phyloP scores from a whole-genome alignment of 2,797 vertebrate genomes.

The Sebastiscus tertius region DNA sequence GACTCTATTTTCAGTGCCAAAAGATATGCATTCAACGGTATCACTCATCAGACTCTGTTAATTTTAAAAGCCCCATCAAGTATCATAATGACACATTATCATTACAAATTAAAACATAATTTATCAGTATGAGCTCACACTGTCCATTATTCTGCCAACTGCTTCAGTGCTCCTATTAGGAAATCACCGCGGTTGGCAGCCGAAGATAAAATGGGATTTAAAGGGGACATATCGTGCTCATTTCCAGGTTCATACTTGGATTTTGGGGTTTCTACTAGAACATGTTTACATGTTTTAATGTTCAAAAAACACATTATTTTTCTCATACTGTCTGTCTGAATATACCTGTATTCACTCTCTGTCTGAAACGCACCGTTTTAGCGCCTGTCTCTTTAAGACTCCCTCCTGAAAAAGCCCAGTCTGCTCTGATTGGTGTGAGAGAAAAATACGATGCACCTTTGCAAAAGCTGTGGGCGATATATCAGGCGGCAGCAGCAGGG shows the following conservation, averaged over 20 bases:
- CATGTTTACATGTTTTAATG: too few species aligned
- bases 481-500: too few species aligned
- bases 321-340: too few species aligned
- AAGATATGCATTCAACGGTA: constrained; percentile 10
- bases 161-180: not conserved
- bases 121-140: constrained; percentile 19
- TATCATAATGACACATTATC: constrained; percentile 13
- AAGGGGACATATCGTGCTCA: too few species aligned
- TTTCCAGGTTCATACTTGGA: too few species aligned
- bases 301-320: too few species aligned
- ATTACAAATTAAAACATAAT: constrained; percentile 26
- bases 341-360: too few species aligned
- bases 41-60: not conserved
- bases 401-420: not conserved
- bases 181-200: not conserved
- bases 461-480: not conserved
- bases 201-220: not conserved
- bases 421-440: not conserved
- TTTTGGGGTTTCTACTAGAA: too few species aligned
- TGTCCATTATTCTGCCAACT: not conserved
- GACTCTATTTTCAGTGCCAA: constrained; percentile 7
- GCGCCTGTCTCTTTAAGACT: too few species aligned
- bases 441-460: not conserved
- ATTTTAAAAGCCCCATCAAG: constrained; percentile 19
- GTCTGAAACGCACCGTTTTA: too few species aligned